Conservation (phyloP, 2,113 vertebrate genomes). For the Nyctibius bracteatus region DNA sequence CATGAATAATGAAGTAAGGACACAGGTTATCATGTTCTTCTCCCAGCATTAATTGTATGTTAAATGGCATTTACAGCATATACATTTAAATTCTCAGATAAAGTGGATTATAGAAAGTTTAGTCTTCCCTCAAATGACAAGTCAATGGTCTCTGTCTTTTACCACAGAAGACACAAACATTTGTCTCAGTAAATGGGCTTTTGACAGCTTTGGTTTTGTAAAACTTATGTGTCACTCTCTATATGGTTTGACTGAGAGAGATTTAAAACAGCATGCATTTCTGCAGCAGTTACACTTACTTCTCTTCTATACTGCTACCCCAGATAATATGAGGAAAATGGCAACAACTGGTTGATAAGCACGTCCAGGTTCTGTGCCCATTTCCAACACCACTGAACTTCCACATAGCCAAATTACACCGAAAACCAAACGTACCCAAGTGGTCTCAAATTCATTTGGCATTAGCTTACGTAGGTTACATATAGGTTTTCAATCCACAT, state of each 20-base stretch:
- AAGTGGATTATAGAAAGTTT: background rate
- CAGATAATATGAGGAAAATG: background rate
- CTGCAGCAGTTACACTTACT: background rate
- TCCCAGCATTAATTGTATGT: background rate
- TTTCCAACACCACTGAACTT: background rate
- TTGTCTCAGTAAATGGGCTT: background rate
- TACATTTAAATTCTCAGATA: conserved; percentile 12
- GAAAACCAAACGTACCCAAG: background rate
- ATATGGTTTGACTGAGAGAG: background rate
- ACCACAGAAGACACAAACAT: background rate
- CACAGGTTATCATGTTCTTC: background rate
- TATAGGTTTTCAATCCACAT: background rate
- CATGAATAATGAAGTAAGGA: background rate
- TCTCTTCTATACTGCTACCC: background rate
- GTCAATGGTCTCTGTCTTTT: background rate
- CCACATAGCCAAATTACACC: background rate
- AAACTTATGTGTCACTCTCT: background rate
- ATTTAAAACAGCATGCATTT: background rate
- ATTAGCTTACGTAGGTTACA: background rate
- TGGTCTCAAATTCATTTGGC: background rate
- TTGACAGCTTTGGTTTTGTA: background rate
- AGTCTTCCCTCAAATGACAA: background rate
- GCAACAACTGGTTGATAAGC: background rate
- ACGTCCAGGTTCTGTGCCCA: background rate
- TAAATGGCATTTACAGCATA: background rate